Percentiles rank a stretch among this genome's conserved stretches.
phyloP scores from a whole-genome alignment of 2,888 invertebrate species.

The Drosophila mercatorum region DNA sequence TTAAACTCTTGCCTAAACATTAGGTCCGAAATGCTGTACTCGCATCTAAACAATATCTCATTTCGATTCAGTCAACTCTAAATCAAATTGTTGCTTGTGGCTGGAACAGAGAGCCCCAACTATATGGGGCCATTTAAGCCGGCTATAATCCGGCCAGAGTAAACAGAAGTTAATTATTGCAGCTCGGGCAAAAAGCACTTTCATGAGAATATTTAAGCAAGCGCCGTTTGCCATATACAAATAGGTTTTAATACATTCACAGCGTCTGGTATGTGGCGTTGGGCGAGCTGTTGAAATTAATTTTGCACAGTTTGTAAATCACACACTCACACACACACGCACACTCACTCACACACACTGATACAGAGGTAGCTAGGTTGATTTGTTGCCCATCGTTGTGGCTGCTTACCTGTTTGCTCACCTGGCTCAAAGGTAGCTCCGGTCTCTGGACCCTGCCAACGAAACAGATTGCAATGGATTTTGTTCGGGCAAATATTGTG shows the following conservation, averaged over 20 bases:
- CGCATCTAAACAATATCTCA: neutral
- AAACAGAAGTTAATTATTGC: slow-evolving; percentile 11
- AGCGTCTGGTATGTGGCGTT: slow-evolving; percentile 4
- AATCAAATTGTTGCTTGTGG: neutral
- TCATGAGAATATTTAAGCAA: slow-evolving; percentile 3
- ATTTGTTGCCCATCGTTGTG: slow-evolving; percentile 41
- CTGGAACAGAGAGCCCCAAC: neutral
- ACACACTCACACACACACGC: slow-evolving; percentile 10
- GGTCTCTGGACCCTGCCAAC: slow-evolving; percentile 3
- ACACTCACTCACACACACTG: slow-evolving; percentile 3
- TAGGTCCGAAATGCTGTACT: neutral
- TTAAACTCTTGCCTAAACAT: neutral
- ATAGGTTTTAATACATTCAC: slow-evolving; percentile 9
- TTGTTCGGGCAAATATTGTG: slow-evolving; percentile 55
- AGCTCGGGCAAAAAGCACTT: slow-evolving; percentile 1
- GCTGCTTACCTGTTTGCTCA: slow-evolving; percentile 38
- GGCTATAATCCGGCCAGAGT: neutral
- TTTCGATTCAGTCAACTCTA: neutral
- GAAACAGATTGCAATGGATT: slow-evolving; percentile 26
- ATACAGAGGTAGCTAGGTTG: slow-evolving; percentile 11
- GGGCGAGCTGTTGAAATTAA: slow-evolving; percentile 34
- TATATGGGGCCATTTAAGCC: neutral
- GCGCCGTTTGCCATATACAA: slow-evolving; percentile 2
- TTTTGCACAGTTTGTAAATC: slow-evolving; percentile 35
- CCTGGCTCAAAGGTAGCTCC: slow-evolving; percentile 5